These are phyloP conservation scores for Tenthredo distinguenda DNA, from an alignment of 2,888 invertebrate genomes.

Conservation along the genomic window DNA sequence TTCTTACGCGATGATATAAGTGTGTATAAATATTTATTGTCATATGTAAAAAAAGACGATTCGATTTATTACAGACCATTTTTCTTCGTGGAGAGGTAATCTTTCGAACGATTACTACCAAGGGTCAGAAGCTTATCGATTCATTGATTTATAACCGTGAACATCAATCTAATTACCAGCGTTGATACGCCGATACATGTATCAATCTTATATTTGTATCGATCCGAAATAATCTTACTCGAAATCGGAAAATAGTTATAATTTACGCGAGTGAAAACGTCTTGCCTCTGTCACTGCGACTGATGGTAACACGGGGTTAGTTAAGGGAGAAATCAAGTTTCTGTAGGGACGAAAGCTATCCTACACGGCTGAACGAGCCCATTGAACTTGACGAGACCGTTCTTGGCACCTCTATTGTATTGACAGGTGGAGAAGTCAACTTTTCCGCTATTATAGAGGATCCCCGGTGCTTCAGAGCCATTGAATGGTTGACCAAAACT, in stretches of 20 bases:
- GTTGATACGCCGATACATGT: not conserved
- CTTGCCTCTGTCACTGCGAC: not conserved
- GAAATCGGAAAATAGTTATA: not conserved
- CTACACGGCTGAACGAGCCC: conserved; percentile 10
- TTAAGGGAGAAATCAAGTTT: conserved; percentile 25
- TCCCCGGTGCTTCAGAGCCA: not conserved
- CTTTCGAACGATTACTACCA: not conserved
- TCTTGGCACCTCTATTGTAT: conserved; percentile 23
- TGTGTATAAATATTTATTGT: not conserved
- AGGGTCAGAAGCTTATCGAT: not conserved
- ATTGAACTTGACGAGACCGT: conserved; percentile 39
- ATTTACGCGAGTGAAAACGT: conserved; percentile 5
- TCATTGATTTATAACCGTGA: not conserved
- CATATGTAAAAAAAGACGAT: not conserved
- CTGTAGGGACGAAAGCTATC: not conserved
- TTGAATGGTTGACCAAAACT: conserved; percentile 20
- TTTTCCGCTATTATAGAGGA: conserved; percentile 30
- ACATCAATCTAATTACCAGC: not conserved
- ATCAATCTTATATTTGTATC: not conserved
- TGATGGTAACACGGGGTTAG: conserved; percentile 13
- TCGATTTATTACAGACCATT: not conserved
- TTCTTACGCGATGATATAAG: not conserved
- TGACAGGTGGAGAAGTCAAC: conserved; percentile 40
- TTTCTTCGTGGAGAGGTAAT: not conserved
- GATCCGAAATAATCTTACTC: not conserved